A percentile compares a stretch with the other conserved stretches of the same genome.
These are phyloP conservation scores for Fukomys damarensis DNA, from an alignment of 2,113 vertebrate species.

Conservation along the genomic window DNA sequence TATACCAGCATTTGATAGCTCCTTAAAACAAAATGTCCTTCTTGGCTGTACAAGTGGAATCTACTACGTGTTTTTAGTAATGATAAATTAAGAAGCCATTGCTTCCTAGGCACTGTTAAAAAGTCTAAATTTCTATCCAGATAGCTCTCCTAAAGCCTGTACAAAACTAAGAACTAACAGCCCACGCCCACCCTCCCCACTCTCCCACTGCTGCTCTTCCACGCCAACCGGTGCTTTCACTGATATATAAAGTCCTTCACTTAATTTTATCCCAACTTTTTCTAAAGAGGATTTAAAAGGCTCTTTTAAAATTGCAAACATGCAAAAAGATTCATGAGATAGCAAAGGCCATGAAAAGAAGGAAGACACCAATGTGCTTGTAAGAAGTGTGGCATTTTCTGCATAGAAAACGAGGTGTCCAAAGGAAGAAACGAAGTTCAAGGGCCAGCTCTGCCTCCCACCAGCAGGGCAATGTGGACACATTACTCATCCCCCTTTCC, in stretches of 20 bases:
- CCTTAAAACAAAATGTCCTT: constrained; percentile 13
- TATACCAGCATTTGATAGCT: background rate
- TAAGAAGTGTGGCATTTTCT: background rate
- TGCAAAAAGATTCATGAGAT: background rate
- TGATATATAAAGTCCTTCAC: background rate
- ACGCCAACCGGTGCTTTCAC: background rate
- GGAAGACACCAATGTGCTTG: background rate
- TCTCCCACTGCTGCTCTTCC: background rate
- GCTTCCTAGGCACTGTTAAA: background rate
- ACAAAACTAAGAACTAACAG: background rate
- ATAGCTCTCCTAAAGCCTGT: background rate
- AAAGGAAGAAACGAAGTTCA: background rate
- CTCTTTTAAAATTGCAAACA: background rate
- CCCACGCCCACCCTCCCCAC: background rate
- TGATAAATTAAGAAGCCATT: background rate
- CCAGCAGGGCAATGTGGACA: background rate
- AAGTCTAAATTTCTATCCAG: background rate
- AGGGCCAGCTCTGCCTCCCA: background rate
- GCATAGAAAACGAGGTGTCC: background rate
- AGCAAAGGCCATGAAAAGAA: background rate
- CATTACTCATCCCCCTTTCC: background rate
- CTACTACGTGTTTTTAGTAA: background rate
- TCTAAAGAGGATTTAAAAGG: background rate
- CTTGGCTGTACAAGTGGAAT: background rate
- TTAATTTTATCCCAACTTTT: background rate